phyloP scores from a whole-genome alignment of 2,113 vertebrate genomes.

The Equus quagga region DNA sequence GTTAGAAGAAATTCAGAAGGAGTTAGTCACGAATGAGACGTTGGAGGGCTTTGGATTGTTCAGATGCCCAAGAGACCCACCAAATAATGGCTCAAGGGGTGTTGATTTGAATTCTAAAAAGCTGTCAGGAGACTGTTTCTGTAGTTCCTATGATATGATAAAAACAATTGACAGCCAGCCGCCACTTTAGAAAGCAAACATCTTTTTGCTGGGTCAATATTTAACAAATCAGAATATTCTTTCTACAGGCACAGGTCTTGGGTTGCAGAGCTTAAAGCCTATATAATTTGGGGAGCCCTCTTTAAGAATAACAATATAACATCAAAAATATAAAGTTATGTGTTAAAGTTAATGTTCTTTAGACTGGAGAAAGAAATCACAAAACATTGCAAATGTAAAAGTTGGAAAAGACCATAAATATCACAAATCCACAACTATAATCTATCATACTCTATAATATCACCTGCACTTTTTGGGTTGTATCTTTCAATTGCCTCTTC shows the following conservation, averaged over 20 bases:
- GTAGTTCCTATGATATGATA: not conserved
- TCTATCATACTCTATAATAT: not conserved
- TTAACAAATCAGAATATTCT: slow-evolving; percentile 26
- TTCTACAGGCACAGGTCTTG: not conserved
- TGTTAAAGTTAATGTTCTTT: slow-evolving; percentile 29
- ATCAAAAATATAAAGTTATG: not conserved
- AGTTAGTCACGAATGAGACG: not conserved
- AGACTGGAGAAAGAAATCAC: not conserved
- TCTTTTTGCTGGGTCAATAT: slow-evolving; percentile 14
- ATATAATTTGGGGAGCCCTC: not conserved
- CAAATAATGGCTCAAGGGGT: not conserved
- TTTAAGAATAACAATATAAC: not conserved
- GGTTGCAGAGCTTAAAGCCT: not conserved
- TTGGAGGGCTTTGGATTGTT: not conserved
- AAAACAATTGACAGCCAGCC: not conserved
- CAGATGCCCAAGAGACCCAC: not conserved
- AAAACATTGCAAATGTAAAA: slow-evolving; percentile 40
- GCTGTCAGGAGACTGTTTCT: not conserved
- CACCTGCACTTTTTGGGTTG: not conserved
- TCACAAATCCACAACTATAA: slow-evolving; percentile 34
- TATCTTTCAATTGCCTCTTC: not conserved
- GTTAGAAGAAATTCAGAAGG: not conserved
- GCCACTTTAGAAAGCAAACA: slow-evolving; percentile 19
- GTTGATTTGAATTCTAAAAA: not conserved
- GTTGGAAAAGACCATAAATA: not conserved